Percentiles rank a stretch among this genome's conserved stretches.
These are phyloP conservation scores for Spilosoma lubricipeda DNA, from an alignment of 2,888 invertebrate genomes.

Conservation along the genomic window DNA sequence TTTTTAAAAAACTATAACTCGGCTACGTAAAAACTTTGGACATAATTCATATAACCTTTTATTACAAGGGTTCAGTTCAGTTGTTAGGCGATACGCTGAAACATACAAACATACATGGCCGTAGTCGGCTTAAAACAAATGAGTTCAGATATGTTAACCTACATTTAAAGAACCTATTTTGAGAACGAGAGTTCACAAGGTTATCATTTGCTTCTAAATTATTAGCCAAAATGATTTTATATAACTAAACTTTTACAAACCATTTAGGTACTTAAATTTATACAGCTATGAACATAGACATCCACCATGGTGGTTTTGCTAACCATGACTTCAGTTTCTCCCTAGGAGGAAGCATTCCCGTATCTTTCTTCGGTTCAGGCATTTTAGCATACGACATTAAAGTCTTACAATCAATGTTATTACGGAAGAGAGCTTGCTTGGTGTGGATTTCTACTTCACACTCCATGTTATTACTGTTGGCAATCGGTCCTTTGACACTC, in stretches of 20 bases:
- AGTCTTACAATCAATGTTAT: slow-evolving; percentile 68
- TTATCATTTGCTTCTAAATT: background rate
- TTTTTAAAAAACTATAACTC: too few species aligned
- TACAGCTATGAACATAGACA: slow-evolving; percentile 74
- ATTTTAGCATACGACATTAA: slow-evolving; percentile 71
- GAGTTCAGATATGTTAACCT: background rate
- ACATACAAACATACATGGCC: too few species aligned
- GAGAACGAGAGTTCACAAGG: background rate
- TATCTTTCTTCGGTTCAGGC: slow-evolving; percentile 66
- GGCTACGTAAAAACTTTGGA: too few species aligned
- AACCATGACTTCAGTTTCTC: slow-evolving; percentile 71
- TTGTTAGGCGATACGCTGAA: too few species aligned
- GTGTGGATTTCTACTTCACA: slow-evolving; percentile 74
- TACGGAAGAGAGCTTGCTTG: slow-evolving; percentile 57
- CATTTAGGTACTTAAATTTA: slow-evolving; percentile 40
- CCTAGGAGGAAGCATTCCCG: slow-evolving; percentile 63
- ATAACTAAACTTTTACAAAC: background rate
- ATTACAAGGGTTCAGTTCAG: too few species aligned
- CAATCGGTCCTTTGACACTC: slow-evolving; percentile 62
- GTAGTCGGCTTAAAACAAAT: background rate
- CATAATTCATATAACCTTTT: too few species aligned
- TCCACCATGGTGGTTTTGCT: slow-evolving; percentile 80
- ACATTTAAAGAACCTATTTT: background rate
- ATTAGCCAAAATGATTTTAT: background rate
- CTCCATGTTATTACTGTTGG: slow-evolving; percentile 63